Conservation (phyloP, 2,888 invertebrate species). For the Agrochola lota region DNA sequence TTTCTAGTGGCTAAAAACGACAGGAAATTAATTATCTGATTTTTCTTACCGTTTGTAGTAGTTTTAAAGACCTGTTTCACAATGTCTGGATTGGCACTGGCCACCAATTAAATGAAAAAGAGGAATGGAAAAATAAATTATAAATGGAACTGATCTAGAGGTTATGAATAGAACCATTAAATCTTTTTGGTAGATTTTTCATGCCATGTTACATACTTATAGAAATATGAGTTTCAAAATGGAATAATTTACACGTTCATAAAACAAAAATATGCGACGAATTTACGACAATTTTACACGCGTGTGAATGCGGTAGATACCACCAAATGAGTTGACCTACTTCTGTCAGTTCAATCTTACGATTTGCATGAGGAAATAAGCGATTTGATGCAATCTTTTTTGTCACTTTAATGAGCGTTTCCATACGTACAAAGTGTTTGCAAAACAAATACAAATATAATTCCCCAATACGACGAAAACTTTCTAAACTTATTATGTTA, state of each 20-base stretch:
- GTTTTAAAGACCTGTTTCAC: no score
- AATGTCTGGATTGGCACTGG: no score
- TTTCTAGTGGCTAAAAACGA: slow-evolving; percentile 1
- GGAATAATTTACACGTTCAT: slow-evolving; percentile 28
- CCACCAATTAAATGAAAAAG: background rate
- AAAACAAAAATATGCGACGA: slow-evolving; percentile 11
- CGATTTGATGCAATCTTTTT: slow-evolving; percentile 22
- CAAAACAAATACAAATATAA: no score
- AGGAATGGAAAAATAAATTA: no score
- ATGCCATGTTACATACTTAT: background rate
- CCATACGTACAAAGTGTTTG: no score
- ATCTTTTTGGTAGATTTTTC: background rate
- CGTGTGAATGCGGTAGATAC: slow-evolving; percentile 1
- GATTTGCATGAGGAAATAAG: slow-evolving; percentile 28
- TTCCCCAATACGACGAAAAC: background rate
- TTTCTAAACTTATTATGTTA: background rate
- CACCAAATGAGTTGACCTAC: slow-evolving; percentile 46
- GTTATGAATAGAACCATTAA: background rate
- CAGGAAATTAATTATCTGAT: background rate
- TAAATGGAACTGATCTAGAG: background rate
- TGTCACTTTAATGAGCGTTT: background rate
- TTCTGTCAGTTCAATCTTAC: slow-evolving; percentile 31
- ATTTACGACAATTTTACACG: slow-evolving; percentile 31
- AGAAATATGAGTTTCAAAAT: background rate
- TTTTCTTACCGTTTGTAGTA: background rate